phyloP scores from a whole-genome alignment of 2,797 vertebrate genomes.

The Peromyscus aztecus region DNA sequence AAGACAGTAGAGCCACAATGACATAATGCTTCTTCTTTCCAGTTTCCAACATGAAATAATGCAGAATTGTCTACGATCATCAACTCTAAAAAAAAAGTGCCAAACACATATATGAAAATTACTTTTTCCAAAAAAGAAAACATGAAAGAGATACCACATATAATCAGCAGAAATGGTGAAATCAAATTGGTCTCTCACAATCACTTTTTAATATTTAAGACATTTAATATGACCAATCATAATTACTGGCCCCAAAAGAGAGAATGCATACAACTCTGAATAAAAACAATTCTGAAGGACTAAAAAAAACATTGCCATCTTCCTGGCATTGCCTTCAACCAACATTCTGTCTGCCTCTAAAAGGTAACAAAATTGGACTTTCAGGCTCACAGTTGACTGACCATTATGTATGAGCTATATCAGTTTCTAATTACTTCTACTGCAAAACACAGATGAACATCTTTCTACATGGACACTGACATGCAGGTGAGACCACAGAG shows the following conservation, averaged over 20 bases:
- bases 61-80: conserved; percentile 17
- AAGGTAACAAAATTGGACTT: conserved; percentile 22
- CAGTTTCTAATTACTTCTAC: neutral
- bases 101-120: neutral
- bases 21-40: neutral
- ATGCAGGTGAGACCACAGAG: conserved; percentile 11
- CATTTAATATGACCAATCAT: conserved; percentile 28
- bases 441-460: conserved; percentile 25
- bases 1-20: conserved; percentile 46
- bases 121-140: conserved; percentile 35
- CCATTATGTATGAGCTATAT: neutral
- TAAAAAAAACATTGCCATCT: neutral
- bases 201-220: conserved; percentile 38
- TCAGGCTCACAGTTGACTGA: conserved; percentile 1
- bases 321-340: neutral
- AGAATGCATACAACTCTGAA: conserved; percentile 44
- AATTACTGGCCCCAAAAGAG: neutral
- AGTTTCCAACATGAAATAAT: neutral
- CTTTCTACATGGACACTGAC: neutral
- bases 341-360: conserved; percentile 23
- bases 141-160: neutral
- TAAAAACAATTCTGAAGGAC: conserved; percentile 15
- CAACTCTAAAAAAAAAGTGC: neutral
- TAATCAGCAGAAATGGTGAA: conserved; percentile 26
- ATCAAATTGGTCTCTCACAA: neutral